These are phyloP conservation scores for Perca fluviatilis DNA, from an alignment of 2,113 vertebrate genomes.

Conservation along the genomic window DNA sequence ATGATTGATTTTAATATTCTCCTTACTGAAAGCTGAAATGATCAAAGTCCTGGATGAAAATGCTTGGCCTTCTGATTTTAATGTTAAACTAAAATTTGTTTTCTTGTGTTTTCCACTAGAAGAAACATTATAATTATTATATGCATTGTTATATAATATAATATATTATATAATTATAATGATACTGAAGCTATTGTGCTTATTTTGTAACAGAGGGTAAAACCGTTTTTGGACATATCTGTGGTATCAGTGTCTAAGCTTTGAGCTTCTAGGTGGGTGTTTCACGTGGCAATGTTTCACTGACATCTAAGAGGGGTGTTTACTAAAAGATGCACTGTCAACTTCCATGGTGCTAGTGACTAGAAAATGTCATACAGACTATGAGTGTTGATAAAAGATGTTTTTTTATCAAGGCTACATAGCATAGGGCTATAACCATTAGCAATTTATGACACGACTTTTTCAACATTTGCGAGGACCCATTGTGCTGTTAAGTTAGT, in stretches of 20 bases:
- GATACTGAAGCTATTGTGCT: neutral
- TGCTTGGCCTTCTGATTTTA: conserved; percentile 2
- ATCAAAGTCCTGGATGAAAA: neutral
- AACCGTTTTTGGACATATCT: neutral
- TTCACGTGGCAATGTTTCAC: neutral
- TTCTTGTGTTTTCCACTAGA: neutral
- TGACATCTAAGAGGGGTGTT: neutral
- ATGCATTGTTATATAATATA: too few species aligned
- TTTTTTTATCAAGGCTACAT: neutral
- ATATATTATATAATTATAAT: neutral
- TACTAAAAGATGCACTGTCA: neutral
- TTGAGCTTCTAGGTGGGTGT: neutral
- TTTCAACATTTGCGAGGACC: neutral
- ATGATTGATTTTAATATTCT: neutral
- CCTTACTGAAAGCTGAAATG: neutral
- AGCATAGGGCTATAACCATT: neutral
- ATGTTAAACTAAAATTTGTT: neutral
- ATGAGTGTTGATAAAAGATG: neutral
- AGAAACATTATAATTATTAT: neutral
- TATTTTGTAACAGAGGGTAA: neutral
- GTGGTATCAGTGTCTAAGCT: neutral
- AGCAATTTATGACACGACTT: neutral
- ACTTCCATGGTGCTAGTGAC: neutral
- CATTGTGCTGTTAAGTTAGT: neutral
- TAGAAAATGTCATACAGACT: neutral